Percentiles rank a stretch among this genome's conserved stretches.
These are phyloP conservation scores for Lagorchestes hirsutus DNA, from an alignment of 2,797 vertebrate species.

Conservation along the genomic window DNA sequence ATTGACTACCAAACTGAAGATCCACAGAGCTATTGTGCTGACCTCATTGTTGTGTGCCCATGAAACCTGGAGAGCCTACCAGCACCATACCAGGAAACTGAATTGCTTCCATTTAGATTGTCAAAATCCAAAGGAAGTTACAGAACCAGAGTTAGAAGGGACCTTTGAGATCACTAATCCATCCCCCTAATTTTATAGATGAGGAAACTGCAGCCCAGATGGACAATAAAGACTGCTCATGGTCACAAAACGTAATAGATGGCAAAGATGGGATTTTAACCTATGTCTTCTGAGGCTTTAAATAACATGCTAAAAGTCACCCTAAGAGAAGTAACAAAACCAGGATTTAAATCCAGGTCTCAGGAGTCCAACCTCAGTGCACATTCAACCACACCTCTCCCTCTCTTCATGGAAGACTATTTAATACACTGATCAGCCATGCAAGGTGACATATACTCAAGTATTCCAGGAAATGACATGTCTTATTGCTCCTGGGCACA, in stretches of 20 bases:
- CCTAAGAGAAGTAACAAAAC: neutral
- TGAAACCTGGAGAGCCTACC: too few species aligned
- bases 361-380: neutral
- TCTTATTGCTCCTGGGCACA: neutral
- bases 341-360: neutral
- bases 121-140: neutral
- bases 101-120: too few species aligned
- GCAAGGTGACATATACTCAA: neutral
- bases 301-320: neutral
- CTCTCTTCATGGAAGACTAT: neutral
- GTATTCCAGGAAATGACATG: neutral
- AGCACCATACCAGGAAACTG: too few species aligned
- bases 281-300: neutral
- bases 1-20: too few species aligned
- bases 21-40: too few species aligned
- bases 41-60: too few species aligned
- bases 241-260: neutral
- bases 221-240: neutral
- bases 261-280: neutral
- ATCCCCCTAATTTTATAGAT: neutral
- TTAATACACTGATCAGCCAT: neutral
- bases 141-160: neutral
- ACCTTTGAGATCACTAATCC: neutral
- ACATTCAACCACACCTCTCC: neutral
- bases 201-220: neutral